phyloP scores from a whole-genome alignment of 2,888 invertebrate species.

The Congeria kusceri region DNA sequence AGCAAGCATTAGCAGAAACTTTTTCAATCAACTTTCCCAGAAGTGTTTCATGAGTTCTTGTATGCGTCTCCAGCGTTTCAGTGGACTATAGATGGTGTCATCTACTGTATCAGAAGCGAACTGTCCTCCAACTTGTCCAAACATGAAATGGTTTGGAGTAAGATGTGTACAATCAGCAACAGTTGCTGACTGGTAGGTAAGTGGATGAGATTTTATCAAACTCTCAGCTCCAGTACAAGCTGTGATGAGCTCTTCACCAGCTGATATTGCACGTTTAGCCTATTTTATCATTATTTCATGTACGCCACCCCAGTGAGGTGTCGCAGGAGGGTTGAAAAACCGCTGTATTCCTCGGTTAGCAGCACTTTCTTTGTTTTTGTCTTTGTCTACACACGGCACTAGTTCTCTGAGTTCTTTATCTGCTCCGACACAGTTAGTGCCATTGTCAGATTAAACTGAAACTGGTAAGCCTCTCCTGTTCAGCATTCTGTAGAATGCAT shows the following conservation, averaged over 20 bases:
- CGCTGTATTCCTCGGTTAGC: too few relatives aligned
- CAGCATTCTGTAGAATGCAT: conserved; percentile 48
- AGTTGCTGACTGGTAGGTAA: conserved; percentile 32
- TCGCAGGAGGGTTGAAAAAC: too few relatives aligned
- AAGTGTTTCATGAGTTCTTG: conserved; percentile 55
- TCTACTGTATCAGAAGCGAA: too few relatives aligned
- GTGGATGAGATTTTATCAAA: conserved; percentile 21
- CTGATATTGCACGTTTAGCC: conserved; percentile 18
- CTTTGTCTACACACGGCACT: too few relatives aligned
- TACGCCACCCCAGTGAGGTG: too few relatives aligned
- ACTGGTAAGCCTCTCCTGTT: conserved; percentile 48
- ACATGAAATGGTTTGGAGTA: conserved; percentile 32
- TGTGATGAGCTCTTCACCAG: conserved; percentile 41
- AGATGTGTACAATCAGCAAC: conserved; percentile 3
- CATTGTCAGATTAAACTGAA: conserved; percentile 57
- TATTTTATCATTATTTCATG: conserved; percentile 26
- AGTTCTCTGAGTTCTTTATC: conserved; percentile 34
- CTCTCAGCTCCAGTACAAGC: conserved; percentile 41
- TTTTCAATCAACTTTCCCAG: conserved; percentile 40
- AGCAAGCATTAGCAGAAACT: conserved; percentile 22
- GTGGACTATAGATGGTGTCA: not conserved
- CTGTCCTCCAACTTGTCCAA: too few relatives aligned
- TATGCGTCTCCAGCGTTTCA: conserved; percentile 35
- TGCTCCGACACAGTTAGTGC: conserved; percentile 57
- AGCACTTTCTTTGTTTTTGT: too few relatives aligned